Conservation (phyloP, 2,113 vertebrate genomes). For the Callorhinus ursinus region DNA sequence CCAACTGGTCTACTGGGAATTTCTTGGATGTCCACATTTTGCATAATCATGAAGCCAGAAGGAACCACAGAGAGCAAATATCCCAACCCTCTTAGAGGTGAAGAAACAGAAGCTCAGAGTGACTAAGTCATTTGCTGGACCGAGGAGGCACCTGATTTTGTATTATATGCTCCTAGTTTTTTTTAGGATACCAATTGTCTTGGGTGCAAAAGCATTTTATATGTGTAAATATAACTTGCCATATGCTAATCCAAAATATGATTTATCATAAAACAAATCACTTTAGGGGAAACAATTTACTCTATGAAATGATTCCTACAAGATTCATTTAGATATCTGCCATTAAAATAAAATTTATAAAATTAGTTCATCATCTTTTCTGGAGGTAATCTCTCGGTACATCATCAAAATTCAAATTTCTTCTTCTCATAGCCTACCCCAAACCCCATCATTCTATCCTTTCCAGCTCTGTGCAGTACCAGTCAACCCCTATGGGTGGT, state of each 20-base stretch:
- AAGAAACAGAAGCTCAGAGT: neutral
- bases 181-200: neutral
- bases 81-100: neutral
- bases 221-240: neutral
- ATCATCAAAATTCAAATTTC: neutral
- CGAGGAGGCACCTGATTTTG: neutral
- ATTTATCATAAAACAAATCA: constrained; percentile 25
- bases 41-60: neutral
- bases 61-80: neutral
- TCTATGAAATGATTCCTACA: neutral
- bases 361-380: neutral
- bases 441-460: neutral
- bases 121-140: neutral
- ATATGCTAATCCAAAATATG: neutral
- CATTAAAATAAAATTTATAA: constrained; percentile 16
- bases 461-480: neutral
- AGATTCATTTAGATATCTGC: neutral
- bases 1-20: neutral
- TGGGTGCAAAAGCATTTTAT: neutral
- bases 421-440: neutral
- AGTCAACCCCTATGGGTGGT: neutral
- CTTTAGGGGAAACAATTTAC: neutral
- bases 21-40: neutral
- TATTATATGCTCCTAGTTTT: neutral
- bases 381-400: neutral